Evolutionary conservation across 2,888 invertebrate genomes (phyloP).

Genomic region (Hemistola chrysoprasaria): DNA sequence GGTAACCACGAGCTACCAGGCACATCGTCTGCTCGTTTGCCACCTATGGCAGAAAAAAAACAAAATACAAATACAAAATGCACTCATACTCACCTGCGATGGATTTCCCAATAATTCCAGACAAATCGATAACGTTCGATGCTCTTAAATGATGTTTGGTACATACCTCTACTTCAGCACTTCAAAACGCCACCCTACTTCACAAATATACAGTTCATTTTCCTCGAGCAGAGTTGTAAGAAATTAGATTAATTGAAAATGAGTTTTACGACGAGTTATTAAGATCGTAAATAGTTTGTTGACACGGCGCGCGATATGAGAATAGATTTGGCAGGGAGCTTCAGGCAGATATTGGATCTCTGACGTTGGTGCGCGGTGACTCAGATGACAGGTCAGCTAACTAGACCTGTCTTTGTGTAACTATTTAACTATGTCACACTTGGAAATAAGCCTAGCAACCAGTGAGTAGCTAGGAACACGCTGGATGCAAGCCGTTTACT

Average conservation of each 20-base stretch:
- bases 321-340: conserved; percentile 68
- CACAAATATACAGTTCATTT: conserved; percentile 3
- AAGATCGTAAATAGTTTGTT: conserved; percentile 28
- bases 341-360: conserved; percentile 56
- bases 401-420: conserved; percentile 32
- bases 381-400: conserved; percentile 58
- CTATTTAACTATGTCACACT: background rate
- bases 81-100: too few species aligned
- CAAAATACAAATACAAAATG: too few species aligned
- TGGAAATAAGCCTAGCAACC: too few species aligned
- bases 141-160: conserved; percentile 21
- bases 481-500: too few species aligned
- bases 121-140: conserved; percentile 38
- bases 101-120: conserved; percentile 27
- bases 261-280: conserved; percentile 20
- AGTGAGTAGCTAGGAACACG: too few species aligned
- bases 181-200: conserved; percentile 1
- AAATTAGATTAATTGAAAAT: conserved; percentile 22
- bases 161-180: background rate
- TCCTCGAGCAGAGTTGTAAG: background rate
- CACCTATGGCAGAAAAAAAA: too few species aligned
- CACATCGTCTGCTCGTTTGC: too few species aligned
- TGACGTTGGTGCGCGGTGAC: conserved; percentile 50
- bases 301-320: conserved; percentile 37
- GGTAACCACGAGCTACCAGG: too few species aligned